Evolutionary conservation across 2,797 vertebrate species (phyloP).

Genomic region (Sebastes vulpes): DNA sequence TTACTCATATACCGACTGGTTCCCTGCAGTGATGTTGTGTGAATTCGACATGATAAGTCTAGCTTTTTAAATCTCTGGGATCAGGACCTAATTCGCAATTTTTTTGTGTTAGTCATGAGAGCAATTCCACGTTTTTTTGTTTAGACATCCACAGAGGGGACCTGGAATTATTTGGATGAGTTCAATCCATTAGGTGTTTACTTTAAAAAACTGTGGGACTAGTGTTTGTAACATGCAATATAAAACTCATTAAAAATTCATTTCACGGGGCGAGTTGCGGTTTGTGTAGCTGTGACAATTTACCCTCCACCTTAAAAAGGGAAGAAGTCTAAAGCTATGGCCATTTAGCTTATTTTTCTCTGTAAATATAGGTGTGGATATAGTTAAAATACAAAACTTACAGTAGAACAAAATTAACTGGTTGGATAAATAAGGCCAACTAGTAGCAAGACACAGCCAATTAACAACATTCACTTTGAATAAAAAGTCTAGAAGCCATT

Average conservation of each 20-base stretch:
- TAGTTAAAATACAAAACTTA: neutral
- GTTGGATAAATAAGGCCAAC: neutral
- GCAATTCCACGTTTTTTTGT: constrained; percentile 29
- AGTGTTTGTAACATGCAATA: constrained; percentile 53
- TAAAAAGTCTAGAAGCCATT: neutral
- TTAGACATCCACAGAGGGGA: constrained; percentile 36
- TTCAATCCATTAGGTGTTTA: constrained; percentile 38
- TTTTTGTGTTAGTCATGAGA: constrained; percentile 24
- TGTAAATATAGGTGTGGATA: neutral
- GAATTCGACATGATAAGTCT: constrained; percentile 31
- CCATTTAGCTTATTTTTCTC: neutral
- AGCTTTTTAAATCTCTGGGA: constrained; percentile 36
- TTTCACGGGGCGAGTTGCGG: constrained; percentile 50
- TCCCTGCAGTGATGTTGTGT: constrained; percentile 21
- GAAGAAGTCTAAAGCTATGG: constrained; percentile 16
- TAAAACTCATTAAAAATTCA: constrained; percentile 73
- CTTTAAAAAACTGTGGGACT: constrained; percentile 45
- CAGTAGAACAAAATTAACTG: neutral
- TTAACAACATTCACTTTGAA: neutral
- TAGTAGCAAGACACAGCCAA: neutral
- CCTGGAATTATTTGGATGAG: constrained; percentile 43
- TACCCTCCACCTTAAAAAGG: constrained; percentile 38
- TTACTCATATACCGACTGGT: constrained; percentile 2
- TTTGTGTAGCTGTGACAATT: constrained; percentile 49
- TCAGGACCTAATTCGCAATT: constrained; percentile 17